Percentiles rank a stretch among this genome's conserved stretches.
Evolutionary conservation across 35 echinoderm and acorn worm species (phyloP).

Genomic region (Holothuria glaberrima): DNA sequence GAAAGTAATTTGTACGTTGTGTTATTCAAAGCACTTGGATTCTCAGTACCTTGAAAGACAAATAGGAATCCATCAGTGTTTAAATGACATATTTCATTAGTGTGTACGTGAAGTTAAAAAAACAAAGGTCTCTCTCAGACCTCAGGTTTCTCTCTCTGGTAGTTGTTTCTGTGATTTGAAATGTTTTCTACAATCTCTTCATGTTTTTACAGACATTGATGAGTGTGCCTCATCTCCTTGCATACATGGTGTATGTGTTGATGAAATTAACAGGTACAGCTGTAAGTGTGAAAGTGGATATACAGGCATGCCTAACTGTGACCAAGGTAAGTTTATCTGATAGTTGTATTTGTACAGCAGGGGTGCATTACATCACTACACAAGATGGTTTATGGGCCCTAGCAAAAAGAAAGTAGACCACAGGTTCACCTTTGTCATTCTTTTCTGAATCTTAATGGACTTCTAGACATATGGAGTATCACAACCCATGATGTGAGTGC

Average conservation of each 20-base stretch:
- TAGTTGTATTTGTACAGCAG: too few relatives aligned
- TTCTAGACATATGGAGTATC: too few relatives aligned
- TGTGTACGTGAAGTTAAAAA: background rate
- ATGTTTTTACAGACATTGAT: constrained; percentile 66
- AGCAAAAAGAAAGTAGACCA: too few relatives aligned
- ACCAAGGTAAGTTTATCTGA: constrained; percentile 54
- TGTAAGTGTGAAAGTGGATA: constrained; percentile 77
- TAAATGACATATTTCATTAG: background rate
- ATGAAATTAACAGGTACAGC: background rate
- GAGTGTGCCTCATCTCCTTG: constrained; percentile 69
- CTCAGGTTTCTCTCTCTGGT: too few relatives aligned
- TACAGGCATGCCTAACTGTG: constrained; percentile 43
- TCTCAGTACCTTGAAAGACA: background rate
- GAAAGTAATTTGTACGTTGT: too few relatives aligned
- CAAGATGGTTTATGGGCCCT: too few relatives aligned
- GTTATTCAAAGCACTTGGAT: background rate
- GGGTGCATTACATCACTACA: too few relatives aligned
- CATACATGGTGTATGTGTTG: constrained; percentile 60
- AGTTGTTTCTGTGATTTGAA: background rate
- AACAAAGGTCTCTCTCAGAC: too few relatives aligned
- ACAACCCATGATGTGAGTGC: too few relatives aligned
- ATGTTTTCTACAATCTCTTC: background rate
- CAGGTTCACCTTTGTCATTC: too few relatives aligned
- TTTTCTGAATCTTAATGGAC: too few relatives aligned
- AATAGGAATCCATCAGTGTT: background rate